phyloP scores from a whole-genome alignment of 2,797 vertebrate species.

The Thamnophis elegans region DNA sequence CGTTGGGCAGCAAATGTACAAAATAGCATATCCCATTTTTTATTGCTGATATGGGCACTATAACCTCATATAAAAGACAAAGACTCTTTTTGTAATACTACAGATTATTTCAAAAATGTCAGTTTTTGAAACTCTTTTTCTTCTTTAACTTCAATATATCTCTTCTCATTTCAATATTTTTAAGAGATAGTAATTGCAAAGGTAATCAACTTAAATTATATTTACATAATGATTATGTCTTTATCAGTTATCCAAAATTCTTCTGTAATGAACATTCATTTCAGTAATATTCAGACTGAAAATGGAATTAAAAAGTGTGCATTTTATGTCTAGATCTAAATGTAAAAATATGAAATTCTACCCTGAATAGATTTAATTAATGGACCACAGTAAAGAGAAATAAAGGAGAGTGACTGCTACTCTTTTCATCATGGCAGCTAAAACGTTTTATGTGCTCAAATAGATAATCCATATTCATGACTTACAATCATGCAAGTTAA shows the following conservation, averaged over 20 bases:
- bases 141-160: constrained; percentile 54
- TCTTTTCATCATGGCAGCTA: not conserved
- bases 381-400: not conserved
- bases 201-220: constrained; percentile 52
- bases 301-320: constrained; percentile 11
- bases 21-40: constrained; percentile 73
- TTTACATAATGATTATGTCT: constrained; percentile 29
- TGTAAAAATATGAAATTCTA: constrained; percentile 5
- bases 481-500: not conserved
- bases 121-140: constrained; percentile 25
- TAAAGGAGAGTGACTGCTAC: not conserved
- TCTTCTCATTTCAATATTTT: constrained; percentile 50
- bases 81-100: constrained; percentile 72
- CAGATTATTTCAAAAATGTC: constrained; percentile 62
- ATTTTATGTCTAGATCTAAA: constrained; percentile 3
- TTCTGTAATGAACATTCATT: constrained; percentile 41
- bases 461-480: not conserved
- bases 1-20: constrained; percentile 61
- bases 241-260: constrained; percentile 49
- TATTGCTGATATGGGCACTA: constrained; percentile 73
- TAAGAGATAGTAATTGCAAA: constrained; percentile 55
- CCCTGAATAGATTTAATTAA: not conserved
- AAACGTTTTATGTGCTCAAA: not conserved
- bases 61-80: constrained; percentile 74
- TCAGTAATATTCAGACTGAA: constrained; percentile 39